Base-by-base conservation (phyloP, 35 echinoderm and acorn worm species). In the Heliocidaris erythrogramma region DNA sequence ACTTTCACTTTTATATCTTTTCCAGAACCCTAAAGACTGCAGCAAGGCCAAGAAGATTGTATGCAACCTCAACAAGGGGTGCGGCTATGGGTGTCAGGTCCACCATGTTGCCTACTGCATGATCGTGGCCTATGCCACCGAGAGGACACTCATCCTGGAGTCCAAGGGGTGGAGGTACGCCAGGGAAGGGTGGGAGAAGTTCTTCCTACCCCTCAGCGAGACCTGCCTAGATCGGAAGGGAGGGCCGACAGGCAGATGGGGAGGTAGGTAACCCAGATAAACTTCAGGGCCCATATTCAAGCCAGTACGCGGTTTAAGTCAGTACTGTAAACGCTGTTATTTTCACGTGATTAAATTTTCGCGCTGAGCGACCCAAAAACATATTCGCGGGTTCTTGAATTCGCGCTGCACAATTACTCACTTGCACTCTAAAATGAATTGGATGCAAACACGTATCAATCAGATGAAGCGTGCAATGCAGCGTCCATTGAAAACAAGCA, bases 21-120 rank as follows among this genome's bases (percentile, higher is more conserved):
- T 47, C 13, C 95, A 99, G 98, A 99, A 99, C 96, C 98, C 98
- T 31, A 95, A 95, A 47, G 97, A 99, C 86, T 99, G 98, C 88
- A 95, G 59, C 30, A 97, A 78, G 95, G 98, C 98, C 48, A 97
- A 97, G 93, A 99, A 99, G 85, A 52, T 99, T 9, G 98, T 99
- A 16, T 99, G 98, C 92, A 96, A 97, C 88, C 94, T 99, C 13
- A 97, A 97, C 65, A 97, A 99, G 47, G 98, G 97, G 9, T 97
- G 97, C 93, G 98, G 98, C 5, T 99, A 99, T 94, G 98, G 98
- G 0, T 99, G 98, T 85, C 98, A 99, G 47, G 95, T 99, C 9
- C 98, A 99, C 69, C 98, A 99, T 86, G 97, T 99, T 9, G 96
- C 96, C 4, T 97, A 97, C 94, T 99, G 98, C 53, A 95, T 99